Percentiles rank a stretch among this genome's conserved stretches.
Conservation (phyloP, 2,797 vertebrate genomes). For the Pantherophis vulpinus region DNA sequence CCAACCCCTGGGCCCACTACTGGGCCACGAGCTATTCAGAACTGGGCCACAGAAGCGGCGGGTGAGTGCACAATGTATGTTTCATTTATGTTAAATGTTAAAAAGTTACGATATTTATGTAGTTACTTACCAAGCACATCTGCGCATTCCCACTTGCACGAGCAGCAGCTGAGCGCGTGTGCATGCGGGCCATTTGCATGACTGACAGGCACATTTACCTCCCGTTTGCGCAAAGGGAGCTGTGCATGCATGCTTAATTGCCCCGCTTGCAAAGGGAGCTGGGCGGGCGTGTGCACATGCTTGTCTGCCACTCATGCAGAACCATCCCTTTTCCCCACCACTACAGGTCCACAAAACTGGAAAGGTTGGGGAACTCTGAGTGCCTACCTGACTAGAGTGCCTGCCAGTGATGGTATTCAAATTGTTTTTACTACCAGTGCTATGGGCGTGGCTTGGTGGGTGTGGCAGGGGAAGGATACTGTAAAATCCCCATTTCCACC, state of each 20-base stretch:
- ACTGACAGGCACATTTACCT: neutral
- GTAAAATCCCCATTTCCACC: too few relatives aligned
- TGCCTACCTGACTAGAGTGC: neutral
- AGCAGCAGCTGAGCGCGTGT: neutral
- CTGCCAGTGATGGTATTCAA: too few relatives aligned
- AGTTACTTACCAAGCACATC: too few relatives aligned
- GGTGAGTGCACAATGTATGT: neutral
- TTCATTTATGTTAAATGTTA: too few relatives aligned
- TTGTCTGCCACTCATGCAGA: neutral
- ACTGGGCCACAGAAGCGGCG: neutral
- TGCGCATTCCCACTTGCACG: neutral
- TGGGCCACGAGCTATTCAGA: neutral
- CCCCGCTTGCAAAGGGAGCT: neutral
- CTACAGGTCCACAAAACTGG: neutral
- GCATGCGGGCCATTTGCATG: neutral
- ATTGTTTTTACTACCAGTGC: too few relatives aligned
- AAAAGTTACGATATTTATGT: too few relatives aligned
- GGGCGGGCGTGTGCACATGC: accelerated
- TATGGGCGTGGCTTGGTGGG: too few relatives aligned
- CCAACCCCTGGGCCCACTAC: neutral
- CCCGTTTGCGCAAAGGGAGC: neutral
- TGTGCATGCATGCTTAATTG: neutral
- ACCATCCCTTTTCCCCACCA: neutral
- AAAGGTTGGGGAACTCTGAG: neutral
- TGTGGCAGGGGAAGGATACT: too few relatives aligned